phyloP scores from a whole-genome alignment of 2,113 vertebrate species.

The Mus spicilegus region DNA sequence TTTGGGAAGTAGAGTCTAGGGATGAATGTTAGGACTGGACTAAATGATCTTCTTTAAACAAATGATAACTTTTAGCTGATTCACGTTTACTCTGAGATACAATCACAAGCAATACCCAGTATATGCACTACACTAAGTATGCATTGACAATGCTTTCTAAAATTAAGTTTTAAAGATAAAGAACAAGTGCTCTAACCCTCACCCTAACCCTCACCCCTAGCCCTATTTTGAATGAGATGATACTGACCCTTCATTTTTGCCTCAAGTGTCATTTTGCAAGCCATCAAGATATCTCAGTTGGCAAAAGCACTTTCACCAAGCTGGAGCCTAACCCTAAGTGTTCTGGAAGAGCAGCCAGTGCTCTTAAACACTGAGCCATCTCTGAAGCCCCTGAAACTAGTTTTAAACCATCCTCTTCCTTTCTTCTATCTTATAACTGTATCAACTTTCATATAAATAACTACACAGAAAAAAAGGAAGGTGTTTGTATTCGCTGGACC shows the following conservation, averaged over 20 bases:
- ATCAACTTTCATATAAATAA: slow-evolving; percentile 36
- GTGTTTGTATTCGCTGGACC: neutral
- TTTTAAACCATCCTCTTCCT: slow-evolving; percentile 47
- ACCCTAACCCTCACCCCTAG: neutral
- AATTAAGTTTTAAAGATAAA: slow-evolving; percentile 57
- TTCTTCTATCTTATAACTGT: slow-evolving; percentile 14
- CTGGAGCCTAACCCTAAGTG: neutral
- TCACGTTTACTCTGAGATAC: slow-evolving; percentile 33
- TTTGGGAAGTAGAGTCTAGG: neutral
- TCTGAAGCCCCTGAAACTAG: neutral
- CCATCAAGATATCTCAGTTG: neutral
- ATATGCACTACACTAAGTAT: slow-evolving; percentile 12
- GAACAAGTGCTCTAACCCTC: neutral
- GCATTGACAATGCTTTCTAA: slow-evolving; percentile 17
- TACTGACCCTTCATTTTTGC: slow-evolving; percentile 14
- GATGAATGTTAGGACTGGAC: slow-evolving; percentile 6
- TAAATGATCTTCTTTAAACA: slow-evolving; percentile 63
- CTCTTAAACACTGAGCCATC: neutral
- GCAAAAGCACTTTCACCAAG: too few relatives aligned
- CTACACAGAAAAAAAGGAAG: neutral
- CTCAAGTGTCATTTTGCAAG: slow-evolving; percentile 46
- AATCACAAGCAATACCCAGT: slow-evolving; percentile 53
- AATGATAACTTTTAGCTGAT: slow-evolving; percentile 11
- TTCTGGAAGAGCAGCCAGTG: neutral
- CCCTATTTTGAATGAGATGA: slow-evolving; percentile 56